Base-by-base conservation (phyloP, 2,113 vertebrate species). In the Telmatochromis sp. region DNA sequence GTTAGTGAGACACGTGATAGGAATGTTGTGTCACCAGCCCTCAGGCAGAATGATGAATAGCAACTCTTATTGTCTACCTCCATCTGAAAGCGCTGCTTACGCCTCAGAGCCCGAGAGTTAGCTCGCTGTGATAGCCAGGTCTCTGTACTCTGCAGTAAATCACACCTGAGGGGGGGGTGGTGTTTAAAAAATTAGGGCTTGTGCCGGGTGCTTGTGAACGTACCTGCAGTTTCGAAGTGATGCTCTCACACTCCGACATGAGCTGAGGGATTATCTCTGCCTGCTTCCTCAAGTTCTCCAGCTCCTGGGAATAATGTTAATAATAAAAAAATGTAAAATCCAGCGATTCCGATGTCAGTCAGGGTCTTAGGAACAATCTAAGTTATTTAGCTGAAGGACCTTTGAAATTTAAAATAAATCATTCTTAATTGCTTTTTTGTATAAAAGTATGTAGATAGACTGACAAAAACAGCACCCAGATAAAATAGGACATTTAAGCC, bases 261-360 rank as follows among this genome's bases (percentile, higher is more conserved):
- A 99, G 97, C 94, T 98, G 97, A 55, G 98, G 98, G 95, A 99
- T 98, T 90, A 98, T 96, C 96, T 99, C 98, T 31, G 98, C 98
- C 89, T 99, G 98, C 93, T 98, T 98, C 91, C 98, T 97, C 87
- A 99, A 97, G 86, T 98, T 98, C 92, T 98, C 97, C 95, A 99
- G 90, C 92, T 99, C 98, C 98, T 98, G 90, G 26, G 26, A 78
- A 78, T 78, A 49, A 47, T 31, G 26, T 49, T 78, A 4, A 78
- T 49, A 49, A 49, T 89, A 83, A 4, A 60, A 58, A 2, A 17
- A 19, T 28, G 17, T 35, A 40, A 35, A 84, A 49, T 79, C 4
- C n/a, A 70, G 58, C 9, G 4, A 42, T 47, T 58, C n/a, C 5
- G 7, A 31, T 37, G 45, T 31, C 26, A 78, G 17, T 49, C 70